Conservation (phyloP, 2,888 invertebrate species). For the Antitype chi region DNA sequence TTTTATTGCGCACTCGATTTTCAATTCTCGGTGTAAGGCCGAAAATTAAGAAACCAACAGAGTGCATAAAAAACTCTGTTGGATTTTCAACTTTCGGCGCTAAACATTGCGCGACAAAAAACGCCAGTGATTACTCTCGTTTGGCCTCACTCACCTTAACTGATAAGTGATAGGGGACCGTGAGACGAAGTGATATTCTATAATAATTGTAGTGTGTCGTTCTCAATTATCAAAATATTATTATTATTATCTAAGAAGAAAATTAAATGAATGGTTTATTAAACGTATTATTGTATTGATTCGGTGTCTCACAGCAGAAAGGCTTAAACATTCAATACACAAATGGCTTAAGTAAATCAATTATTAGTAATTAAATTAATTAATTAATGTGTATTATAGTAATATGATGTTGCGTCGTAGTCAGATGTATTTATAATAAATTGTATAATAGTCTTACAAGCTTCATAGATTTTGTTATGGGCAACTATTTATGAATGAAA, state of each 20-base stretch:
- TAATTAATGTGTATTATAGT: not conserved
- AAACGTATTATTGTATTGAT: slow-evolving; percentile 19
- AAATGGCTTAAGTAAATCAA: not conserved
- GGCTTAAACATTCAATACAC: not conserved
- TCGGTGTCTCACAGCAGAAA: not conserved
- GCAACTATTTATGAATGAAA: not conserved
- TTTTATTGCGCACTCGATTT: too few relatives aligned
- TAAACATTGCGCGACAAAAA: too few relatives aligned
- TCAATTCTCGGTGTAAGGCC: too few relatives aligned
- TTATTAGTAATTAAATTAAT: not conserved
- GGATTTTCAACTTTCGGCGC: too few relatives aligned
- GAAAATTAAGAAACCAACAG: too few relatives aligned
- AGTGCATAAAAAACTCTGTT: too few relatives aligned
- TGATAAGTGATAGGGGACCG: not conserved
- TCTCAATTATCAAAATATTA: slow-evolving; percentile 11
- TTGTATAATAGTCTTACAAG: not conserved
- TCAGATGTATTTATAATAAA: not conserved
- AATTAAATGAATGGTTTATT: slow-evolving; percentile 6
- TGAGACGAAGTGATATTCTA: not conserved
- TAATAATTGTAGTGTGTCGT: not conserved
- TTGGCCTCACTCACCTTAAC: not conserved
- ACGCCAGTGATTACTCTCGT: not conserved
- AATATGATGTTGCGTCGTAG: not conserved
- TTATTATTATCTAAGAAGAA: slow-evolving; percentile 11
- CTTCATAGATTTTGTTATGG: not conserved